Percentiles rank a stretch among this genome's conserved stretches.
Evolutionary conservation across 2,888 invertebrate genomes (phyloP).

Genomic region (Sipha maydis): DNA sequence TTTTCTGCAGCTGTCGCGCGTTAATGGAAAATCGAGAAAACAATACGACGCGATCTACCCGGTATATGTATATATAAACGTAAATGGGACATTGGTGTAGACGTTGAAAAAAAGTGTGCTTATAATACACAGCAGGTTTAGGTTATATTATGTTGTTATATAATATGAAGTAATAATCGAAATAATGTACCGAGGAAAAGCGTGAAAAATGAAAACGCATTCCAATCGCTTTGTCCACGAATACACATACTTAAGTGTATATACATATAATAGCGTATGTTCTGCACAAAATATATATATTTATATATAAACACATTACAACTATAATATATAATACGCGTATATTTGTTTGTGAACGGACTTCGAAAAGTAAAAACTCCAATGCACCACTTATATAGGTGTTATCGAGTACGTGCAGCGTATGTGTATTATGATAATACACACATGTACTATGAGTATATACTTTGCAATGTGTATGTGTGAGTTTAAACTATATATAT

Average conservation of each 20-base stretch:
- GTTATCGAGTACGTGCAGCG: neutral
- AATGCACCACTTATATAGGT: neutral
- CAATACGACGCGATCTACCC: no score
- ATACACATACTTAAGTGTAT: no score
- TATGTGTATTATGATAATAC: neutral
- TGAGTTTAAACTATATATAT: neutral
- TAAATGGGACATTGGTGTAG: neutral
- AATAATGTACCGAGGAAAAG: conserved; percentile 49
- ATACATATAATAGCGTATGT: neutral
- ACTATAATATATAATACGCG: neutral
- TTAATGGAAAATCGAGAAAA: no score
- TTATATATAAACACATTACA: neutral
- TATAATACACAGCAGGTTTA: neutral
- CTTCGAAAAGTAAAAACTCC: conserved; percentile 15
- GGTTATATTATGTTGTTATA: neutral
- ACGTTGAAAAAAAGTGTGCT: no score
- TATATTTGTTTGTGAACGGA: neutral
- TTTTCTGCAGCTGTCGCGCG: no score
- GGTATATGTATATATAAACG: neutral
- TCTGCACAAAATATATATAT: neutral
- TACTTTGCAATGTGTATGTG: neutral
- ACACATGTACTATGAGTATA: neutral
- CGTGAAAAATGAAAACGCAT: conserved; percentile 61
- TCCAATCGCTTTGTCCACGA: conserved; percentile 41
- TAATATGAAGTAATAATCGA: conserved; percentile 46